phyloP scores from a whole-genome alignment of 2,113 vertebrate genomes.

The Lepus europaeus region DNA sequence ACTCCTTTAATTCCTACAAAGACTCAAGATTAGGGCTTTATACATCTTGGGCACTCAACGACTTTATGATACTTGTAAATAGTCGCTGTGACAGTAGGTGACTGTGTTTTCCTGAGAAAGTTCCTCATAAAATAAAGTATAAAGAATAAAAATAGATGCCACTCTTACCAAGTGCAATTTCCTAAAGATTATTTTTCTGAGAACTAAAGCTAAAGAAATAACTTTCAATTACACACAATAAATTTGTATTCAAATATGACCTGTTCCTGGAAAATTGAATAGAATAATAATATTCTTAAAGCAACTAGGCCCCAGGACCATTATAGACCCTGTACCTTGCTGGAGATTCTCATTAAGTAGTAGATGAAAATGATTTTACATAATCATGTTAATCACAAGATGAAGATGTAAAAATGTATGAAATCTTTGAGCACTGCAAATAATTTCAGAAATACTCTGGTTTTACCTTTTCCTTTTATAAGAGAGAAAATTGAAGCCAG shows the following conservation, averaged over 20 bases:
- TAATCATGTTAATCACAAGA: constrained; percentile 71
- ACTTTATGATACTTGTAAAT: constrained; percentile 58
- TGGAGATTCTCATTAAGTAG: constrained; percentile 34
- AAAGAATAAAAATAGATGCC: constrained; percentile 62
- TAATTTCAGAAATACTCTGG: constrained; percentile 56
- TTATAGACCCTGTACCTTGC: constrained; percentile 5
- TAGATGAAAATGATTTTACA: constrained; percentile 62
- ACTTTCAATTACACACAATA: constrained; percentile 57
- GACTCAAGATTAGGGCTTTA: constrained; percentile 4
- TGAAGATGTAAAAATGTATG: constrained; percentile 64
- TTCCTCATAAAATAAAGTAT: constrained; percentile 54
- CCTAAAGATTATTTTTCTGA: constrained; percentile 59
- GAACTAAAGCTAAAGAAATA: constrained; percentile 60
- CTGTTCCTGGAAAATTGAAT: constrained; percentile 29
- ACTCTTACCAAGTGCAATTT: constrained; percentile 34
- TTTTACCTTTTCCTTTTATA: constrained; percentile 66
- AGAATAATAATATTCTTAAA: constrained; percentile 53
- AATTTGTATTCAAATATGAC: constrained; percentile 41
- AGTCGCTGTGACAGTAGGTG: neutral
- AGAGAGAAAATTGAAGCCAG: constrained; percentile 67
- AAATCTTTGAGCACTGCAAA: constrained; percentile 23
- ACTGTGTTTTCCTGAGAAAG: constrained; percentile 11
- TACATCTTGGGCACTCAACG: neutral
- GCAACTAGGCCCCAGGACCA: neutral
- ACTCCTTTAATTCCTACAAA: neutral